Percentiles rank a stretch among this genome's conserved stretches.
phyloP scores from a whole-genome alignment of 2,888 invertebrate species.

The Drosophila differens region DNA sequence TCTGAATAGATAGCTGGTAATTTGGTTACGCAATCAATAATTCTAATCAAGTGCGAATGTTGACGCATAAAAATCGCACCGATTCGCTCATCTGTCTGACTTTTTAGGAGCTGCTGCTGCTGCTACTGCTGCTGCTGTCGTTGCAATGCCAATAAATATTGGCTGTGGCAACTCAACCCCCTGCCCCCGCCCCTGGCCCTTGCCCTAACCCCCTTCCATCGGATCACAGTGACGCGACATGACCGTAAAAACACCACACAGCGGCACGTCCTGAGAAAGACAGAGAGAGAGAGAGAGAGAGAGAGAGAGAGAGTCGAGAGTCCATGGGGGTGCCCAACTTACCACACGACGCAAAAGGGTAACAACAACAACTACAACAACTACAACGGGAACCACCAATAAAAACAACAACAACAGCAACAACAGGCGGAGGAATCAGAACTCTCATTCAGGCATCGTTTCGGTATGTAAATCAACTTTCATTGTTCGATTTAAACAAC shows the following conservation, averaged over 20 bases:
- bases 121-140: constrained; percentile 19
- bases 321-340: constrained; percentile 65
- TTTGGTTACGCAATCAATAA: constrained; percentile 77
- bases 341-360: constrained; percentile 43
- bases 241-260: constrained; percentile 74
- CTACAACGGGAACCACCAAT: constrained; percentile 41
- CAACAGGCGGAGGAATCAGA: constrained; percentile 33
- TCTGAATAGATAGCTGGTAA: constrained; percentile 56
- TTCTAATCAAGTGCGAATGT: constrained; percentile 82
- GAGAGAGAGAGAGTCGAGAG: constrained; percentile 25
- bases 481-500: constrained; percentile 82
- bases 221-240: constrained; percentile 50
- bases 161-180: constrained; percentile 42
- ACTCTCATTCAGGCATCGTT: constrained; percentile 75
- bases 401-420: constrained; percentile 27
- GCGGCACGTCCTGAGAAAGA: constrained; percentile 53
- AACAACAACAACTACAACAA: constrained; percentile 54
- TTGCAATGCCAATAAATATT: constrained; percentile 54
- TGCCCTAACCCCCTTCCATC: not conserved
- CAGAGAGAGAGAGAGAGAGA: constrained; percentile 7
- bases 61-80: constrained; percentile 71
- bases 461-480: constrained; percentile 86
- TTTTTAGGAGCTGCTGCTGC: constrained; percentile 32
- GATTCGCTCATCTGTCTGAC: constrained; percentile 61
- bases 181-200: not conserved